Conservation (phyloP, 2,888 invertebrate species). For the Dendrolimus houi region DNA sequence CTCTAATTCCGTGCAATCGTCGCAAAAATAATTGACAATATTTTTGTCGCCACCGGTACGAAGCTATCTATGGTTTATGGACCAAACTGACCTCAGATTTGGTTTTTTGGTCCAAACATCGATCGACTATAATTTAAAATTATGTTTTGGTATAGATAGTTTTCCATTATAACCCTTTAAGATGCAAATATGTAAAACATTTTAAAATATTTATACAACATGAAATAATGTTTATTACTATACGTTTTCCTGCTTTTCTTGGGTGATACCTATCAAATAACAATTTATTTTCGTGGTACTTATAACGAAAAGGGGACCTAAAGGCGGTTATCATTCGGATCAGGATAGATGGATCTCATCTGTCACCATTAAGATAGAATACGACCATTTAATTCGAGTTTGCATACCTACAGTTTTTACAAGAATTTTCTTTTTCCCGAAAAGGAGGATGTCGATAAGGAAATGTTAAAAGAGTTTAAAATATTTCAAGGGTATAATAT, state of each 20-base stretch:
- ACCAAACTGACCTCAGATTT: no score
- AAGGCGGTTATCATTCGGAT: constrained; percentile 43
- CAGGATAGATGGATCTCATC: constrained; percentile 59
- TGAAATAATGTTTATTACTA: neutral
- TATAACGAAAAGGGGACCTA: constrained; percentile 14
- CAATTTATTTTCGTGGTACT: constrained; percentile 39
- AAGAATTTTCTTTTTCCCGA: constrained; percentile 26
- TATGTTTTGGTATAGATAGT: no score
- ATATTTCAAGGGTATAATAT: no score
- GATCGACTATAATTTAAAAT: no score
- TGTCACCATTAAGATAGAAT: constrained; percentile 45
- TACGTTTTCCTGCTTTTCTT: constrained; percentile 12
- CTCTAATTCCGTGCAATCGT: no score
- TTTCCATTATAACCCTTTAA: no score
- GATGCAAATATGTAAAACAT: constrained; percentile 2
- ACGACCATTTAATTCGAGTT: constrained; percentile 67
- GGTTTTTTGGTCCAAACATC: no score
- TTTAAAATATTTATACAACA: neutral
- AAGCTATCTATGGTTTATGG: no score
- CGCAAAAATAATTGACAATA: no score
- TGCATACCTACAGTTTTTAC: constrained; percentile 46
- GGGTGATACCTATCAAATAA: constrained; percentile 44
- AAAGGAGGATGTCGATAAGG: no score
- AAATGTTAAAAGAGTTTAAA: no score
- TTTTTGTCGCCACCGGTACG: no score